Percentiles rank a stretch among this genome's conserved stretches.
These are phyloP conservation scores for Phymatocera aterrima DNA, from an alignment of 2,888 invertebrate species.

Conservation along the genomic window DNA sequence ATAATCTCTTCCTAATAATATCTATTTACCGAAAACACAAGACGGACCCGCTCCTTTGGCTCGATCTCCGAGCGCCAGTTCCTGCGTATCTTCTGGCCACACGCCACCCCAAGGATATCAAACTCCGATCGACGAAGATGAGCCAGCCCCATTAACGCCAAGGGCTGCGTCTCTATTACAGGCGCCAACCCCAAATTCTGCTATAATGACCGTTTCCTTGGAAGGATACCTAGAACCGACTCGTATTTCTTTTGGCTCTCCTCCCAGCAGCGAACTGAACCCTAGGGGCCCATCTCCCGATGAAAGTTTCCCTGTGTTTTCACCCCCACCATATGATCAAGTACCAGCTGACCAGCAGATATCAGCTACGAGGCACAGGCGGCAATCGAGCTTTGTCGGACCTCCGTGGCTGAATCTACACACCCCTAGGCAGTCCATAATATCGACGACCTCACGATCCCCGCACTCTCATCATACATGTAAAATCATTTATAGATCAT, in stretches of 20 bases:
- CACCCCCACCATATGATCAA: constrained; percentile 84
- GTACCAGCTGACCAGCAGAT: constrained; percentile 58
- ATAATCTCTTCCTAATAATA: background rate
- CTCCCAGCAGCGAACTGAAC: constrained; percentile 84
- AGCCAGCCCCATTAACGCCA: constrained; percentile 76
- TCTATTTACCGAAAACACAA: constrained; percentile 50
- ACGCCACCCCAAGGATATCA: constrained; percentile 85
- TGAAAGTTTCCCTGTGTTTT: constrained; percentile 90
- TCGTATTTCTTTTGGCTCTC: constrained; percentile 88
- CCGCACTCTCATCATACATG: constrained; percentile 93
- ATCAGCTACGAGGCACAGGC: constrained; percentile 64
- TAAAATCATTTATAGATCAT: constrained; percentile 75
- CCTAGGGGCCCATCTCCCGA: constrained; percentile 84
- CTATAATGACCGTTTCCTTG: constrained; percentile 88
- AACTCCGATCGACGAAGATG: constrained; percentile 83
- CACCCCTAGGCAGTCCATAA: constrained; percentile 84
- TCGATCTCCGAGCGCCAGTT: constrained; percentile 78
- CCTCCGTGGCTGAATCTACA: constrained; percentile 77
- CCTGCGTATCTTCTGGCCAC: constrained; percentile 81
- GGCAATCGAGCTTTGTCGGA: constrained; percentile 75
- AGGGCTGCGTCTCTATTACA: constrained; percentile 77
- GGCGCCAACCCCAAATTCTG: constrained; percentile 89
- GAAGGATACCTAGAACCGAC: constrained; percentile 92
- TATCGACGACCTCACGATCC: constrained; percentile 86
- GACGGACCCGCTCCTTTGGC: constrained; percentile 76